These are phyloP conservation scores for Spodoptera frugiperda DNA, from an alignment of 1,140 invertebrate genomes.

Conservation along the genomic window DNA sequence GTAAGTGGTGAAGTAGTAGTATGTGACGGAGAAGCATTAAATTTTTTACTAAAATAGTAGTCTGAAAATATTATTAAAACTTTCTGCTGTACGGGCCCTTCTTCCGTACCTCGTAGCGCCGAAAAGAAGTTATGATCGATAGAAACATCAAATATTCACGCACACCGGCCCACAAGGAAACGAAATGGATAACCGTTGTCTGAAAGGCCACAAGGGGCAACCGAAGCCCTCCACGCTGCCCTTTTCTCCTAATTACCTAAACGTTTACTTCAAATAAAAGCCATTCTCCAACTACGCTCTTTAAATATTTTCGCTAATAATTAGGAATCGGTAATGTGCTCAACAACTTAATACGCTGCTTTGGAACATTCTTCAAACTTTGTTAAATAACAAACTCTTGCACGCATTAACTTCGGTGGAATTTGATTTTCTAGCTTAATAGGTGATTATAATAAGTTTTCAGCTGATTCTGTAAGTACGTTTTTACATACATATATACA, in stretches of 20 bases:
- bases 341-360: constrained; percentile 13
- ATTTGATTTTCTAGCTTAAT: background rate
- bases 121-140: constrained; percentile 84
- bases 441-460: no score
- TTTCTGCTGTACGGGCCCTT: background rate
- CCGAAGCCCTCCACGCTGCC: constrained; percentile 52
- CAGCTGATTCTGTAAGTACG: no score
- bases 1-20: no score
- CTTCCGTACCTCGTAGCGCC: constrained; percentile 50
- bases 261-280: constrained; percentile 54
- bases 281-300: constrained; percentile 39
- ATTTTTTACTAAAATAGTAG: background rate
- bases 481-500: no score
- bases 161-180: constrained; percentile 70
- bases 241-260: constrained; percentile 68
- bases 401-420: constrained; percentile 1
- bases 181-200: constrained; percentile 77
- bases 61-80: constrained; percentile 3
- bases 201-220: constrained; percentile 68
- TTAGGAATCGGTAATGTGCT: constrained; percentile 20
- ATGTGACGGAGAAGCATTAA: no score
- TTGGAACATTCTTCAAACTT: constrained; percentile 10
- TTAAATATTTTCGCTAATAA: constrained; percentile 30
- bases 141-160: constrained; percentile 82
- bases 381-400: constrained; percentile 20